Conservation (phyloP, 2,888 invertebrate species). For the Sicus ferrugineus region DNA sequence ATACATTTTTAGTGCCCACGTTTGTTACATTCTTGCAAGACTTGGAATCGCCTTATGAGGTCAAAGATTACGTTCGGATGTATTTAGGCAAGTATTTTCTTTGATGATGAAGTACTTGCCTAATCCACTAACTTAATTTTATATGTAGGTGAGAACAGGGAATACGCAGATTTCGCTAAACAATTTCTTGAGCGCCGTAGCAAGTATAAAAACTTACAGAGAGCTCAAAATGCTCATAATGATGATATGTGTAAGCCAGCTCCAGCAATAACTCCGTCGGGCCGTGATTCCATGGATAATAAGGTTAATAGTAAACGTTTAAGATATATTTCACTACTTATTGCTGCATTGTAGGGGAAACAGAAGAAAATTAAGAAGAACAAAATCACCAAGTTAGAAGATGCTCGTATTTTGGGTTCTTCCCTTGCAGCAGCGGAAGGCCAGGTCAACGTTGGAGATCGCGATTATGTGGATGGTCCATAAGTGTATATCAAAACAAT, state of each 20-base stretch:
- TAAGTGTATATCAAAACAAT: slow-evolving; percentile 43
- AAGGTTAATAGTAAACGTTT: slow-evolving; percentile 71
- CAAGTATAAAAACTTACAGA: slow-evolving; percentile 76
- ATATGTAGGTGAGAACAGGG: slow-evolving; percentile 77
- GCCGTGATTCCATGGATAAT: slow-evolving; percentile 80
- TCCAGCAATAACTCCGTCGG: slow-evolving; percentile 83
- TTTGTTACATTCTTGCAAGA: slow-evolving; percentile 91
- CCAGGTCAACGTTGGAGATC: slow-evolving; percentile 92
- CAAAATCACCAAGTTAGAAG: slow-evolving; percentile 92
- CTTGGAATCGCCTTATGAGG: slow-evolving; percentile 93
- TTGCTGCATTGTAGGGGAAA: slow-evolving; percentile 70
- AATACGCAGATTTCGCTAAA: slow-evolving; percentile 84
- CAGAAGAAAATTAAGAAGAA: slow-evolving; percentile 91
- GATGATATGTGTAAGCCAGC: slow-evolving; percentile 93
- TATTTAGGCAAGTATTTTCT: slow-evolving; percentile 75
- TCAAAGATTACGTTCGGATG: slow-evolving; percentile 90
- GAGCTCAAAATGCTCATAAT: slow-evolving; percentile 75
- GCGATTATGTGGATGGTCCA: slow-evolving; percentile 63
- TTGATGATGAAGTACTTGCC: no score
- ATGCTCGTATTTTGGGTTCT: slow-evolving; percentile 92
- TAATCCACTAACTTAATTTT: no score
- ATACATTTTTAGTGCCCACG: slow-evolving; percentile 77
- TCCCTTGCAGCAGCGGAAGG: slow-evolving; percentile 94
- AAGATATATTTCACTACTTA: not conserved
- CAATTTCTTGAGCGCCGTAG: slow-evolving; percentile 90